Base-by-base conservation (phyloP, 30 jellyfish, hydroid and myxozoan species). In the Catostylus mosaicus region DNA sequence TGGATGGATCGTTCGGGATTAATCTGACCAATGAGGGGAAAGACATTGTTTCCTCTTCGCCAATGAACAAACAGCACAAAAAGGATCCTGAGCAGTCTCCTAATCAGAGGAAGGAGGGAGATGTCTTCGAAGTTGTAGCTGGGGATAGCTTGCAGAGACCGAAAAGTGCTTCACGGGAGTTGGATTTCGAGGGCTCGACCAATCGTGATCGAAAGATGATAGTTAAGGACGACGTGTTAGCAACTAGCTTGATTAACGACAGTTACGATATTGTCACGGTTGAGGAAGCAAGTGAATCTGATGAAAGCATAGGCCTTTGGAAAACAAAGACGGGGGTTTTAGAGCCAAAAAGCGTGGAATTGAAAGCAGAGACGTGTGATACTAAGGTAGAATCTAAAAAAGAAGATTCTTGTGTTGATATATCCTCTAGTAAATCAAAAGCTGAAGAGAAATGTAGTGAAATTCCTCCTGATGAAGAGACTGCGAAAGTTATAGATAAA, bases 121-220 rank as follows among this genome's bases (percentile, higher is more conserved):
- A 37, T 20, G 12, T 31, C 30, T 10, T 31, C 18, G 29, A 23
- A 3, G 45, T 48, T 0, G 38, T 22, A 43, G 48, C 70, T 30
- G 68, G 27, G 3, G 14, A 20, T 29, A 23, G 8, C 11, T 43
- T 61, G 67, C 45, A 30, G 52, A 35, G 50, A 34, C 82, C 83
- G 27, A 72, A 72, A 32, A 72, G 69, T 14, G 83, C 83, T 20
- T 72, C 67, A 3, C 30, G 83, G 83, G 30, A 59, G 0, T 45
- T 72, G 46, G 64, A 72, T 2, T 72, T 72, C 9, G 56, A 50
- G 7, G 63, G 63, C 4, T 6, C 14, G 14, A 40, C 54, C 54
- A 40, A 40, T 14, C 14, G 54, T 40, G 54, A 40, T 7, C 11
- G n/a, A 61, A 61, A 56, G 20, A 56, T 19, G 9, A 23, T 20